Evolutionary conservation across 2,113 vertebrate genomes (phyloP).

Genomic region (Delphinapterus leucas): DNA sequence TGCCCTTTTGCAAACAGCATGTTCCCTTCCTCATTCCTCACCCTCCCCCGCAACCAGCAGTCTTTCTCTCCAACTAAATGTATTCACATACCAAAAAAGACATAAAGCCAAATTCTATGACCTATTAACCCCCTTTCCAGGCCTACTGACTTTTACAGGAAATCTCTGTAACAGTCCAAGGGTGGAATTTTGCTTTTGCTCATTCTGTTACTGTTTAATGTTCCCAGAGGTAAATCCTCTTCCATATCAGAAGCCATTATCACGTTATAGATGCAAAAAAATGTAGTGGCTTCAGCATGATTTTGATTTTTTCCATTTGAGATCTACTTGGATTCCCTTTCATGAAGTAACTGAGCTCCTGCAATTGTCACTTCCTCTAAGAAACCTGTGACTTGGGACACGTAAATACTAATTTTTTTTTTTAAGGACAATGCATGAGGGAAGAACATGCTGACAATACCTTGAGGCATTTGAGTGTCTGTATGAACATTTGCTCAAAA

Average conservation of each 20-base stretch:
- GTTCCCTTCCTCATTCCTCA: not conserved
- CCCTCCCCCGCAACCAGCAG: not conserved
- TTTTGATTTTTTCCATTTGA: not conserved
- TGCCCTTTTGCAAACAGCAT: not conserved
- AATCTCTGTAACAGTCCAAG: not conserved
- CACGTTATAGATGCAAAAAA: not conserved
- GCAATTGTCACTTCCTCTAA: not conserved
- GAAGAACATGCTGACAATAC: not conserved
- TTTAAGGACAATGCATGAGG: not conserved
- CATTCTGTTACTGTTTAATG: not conserved
- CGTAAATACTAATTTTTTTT: not conserved
- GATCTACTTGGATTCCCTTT: not conserved
- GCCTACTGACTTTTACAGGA: not conserved
- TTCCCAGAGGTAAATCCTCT: not conserved
- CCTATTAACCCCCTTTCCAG: conserved; percentile 3
- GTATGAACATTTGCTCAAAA: not conserved
- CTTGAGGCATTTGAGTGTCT: not conserved
- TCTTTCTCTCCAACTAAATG: not conserved
- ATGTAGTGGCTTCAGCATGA: not conserved
- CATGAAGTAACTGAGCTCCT: not conserved
- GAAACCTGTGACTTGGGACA: not conserved
- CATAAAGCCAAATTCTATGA: not conserved
- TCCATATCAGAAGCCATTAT: not conserved
- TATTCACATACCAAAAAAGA: not conserved
- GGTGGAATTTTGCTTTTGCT: not conserved